Evolutionary conservation across 2,113 vertebrate genomes (phyloP).

Genomic region (Alaudala cheleensis): DNA sequence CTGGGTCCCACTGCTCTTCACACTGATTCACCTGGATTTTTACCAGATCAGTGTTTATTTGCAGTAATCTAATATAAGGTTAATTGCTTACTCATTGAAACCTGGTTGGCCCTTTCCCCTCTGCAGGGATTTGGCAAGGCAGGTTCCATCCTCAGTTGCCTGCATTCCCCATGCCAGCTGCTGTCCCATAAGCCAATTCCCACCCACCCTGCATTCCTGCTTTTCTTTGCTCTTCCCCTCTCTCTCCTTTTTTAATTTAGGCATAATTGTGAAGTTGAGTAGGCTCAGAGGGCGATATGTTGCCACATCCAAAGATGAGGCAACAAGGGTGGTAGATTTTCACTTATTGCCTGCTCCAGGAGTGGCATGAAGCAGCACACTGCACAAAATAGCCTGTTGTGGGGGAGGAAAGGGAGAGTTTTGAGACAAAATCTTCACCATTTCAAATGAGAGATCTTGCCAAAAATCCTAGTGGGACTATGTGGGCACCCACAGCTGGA

Average conservation of each 20-base stretch:
- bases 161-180: slow-evolving; percentile 50
- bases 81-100: slow-evolving; percentile 43
- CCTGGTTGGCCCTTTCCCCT: background rate
- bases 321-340: slow-evolving; percentile 32
- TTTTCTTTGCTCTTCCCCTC: slow-evolving; percentile 50
- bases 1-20: background rate
- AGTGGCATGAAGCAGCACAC: background rate
- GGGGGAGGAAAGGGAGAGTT: background rate
- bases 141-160: background rate
- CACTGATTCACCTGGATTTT: background rate
- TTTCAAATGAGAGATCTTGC: background rate
- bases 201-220: slow-evolving; percentile 57
- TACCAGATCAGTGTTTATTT: background rate
- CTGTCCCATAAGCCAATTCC: slow-evolving; percentile 23
- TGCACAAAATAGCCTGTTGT: background rate
- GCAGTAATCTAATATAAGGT: background rate
- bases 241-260: slow-evolving; percentile 22
- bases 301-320: slow-evolving; percentile 60
- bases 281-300: slow-evolving; percentile 36
- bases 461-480: background rate
- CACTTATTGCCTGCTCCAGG: background rate
- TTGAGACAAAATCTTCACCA: background rate
- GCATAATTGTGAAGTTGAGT: slow-evolving; percentile 23
- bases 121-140: slow-evolving; percentile 19
- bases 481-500: background rate